These are phyloP conservation scores for Pseudopipra pipra DNA, from an alignment of 2,113 vertebrate species.

Conservation along the genomic window DNA sequence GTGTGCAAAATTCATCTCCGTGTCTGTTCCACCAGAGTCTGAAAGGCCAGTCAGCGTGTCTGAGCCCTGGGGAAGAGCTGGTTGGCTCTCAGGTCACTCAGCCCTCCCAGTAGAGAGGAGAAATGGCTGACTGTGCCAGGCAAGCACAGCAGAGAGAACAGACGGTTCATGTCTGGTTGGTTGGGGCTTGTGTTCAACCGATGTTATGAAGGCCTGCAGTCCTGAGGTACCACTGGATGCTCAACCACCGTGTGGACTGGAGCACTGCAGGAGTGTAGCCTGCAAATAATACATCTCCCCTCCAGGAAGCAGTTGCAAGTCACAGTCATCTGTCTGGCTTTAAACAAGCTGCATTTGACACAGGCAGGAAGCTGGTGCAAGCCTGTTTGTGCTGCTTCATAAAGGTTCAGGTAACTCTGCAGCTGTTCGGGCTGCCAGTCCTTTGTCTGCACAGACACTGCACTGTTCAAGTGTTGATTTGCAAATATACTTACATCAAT, in stretches of 20 bases:
- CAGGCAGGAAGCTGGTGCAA: background rate
- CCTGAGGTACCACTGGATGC: background rate
- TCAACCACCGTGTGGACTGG: background rate
- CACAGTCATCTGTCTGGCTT: fast-evolving
- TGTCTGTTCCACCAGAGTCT: background rate
- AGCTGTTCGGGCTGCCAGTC: background rate
- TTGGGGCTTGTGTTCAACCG: background rate
- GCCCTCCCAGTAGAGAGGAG: background rate
- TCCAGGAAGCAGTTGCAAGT: background rate
- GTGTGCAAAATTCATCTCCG: background rate
- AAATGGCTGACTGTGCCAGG: background rate
- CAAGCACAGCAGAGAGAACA: background rate
- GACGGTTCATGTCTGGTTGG: background rate
- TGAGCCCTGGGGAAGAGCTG: background rate
- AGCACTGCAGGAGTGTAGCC: background rate
- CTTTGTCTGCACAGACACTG: background rate
- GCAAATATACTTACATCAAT: background rate
- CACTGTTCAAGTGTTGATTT: too few relatives aligned
- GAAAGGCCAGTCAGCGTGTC: background rate
- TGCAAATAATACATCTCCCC: too few relatives aligned
- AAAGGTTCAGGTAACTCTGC: background rate
- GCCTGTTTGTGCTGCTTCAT: fast-evolving
- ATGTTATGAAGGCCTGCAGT: fast-evolving
- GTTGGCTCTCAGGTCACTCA: background rate
- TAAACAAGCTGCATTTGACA: background rate